phyloP scores from a whole-genome alignment of 2,797 vertebrate genomes.

The Danio tinwini region DNA sequence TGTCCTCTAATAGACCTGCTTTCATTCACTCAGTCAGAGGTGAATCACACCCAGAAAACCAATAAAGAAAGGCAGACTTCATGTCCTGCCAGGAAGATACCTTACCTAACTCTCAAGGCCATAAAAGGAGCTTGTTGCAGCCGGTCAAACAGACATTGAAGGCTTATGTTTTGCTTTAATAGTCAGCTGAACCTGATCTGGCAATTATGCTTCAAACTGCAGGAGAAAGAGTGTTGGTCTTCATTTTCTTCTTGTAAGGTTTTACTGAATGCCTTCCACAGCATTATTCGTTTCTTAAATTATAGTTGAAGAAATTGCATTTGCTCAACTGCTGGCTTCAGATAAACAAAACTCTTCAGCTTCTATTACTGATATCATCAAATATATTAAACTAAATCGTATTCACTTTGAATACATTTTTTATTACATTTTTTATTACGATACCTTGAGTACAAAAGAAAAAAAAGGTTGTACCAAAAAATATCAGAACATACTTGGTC shows the following conservation, averaged over 20 bases:
- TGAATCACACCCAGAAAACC: conserved; percentile 44
- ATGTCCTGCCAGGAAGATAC: conserved; percentile 42
- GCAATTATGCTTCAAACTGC: conserved; percentile 31
- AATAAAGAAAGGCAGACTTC: conserved; percentile 54
- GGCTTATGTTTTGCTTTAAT: conserved; percentile 12
- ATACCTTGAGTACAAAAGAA: no score
- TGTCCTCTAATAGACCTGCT: conserved; percentile 41
- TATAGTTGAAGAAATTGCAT: conserved; percentile 3
- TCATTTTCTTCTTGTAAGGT: conserved; percentile 13
- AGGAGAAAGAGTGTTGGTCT: neutral
- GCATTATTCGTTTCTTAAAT: neutral
- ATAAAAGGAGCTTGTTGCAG: conserved; percentile 56
- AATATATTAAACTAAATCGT: neutral
- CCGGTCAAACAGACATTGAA: conserved; percentile 17
- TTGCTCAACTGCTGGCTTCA: neutral
- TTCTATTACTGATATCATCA: neutral
- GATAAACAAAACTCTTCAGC: neutral
- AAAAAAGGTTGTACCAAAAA: no score
- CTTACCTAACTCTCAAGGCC: conserved; percentile 37
- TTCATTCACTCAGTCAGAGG: conserved; percentile 27
- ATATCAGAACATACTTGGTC: no score
- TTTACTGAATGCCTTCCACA: neutral
- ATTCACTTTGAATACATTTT: no score
- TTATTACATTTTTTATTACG: no score
- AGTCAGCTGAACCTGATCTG: conserved; percentile 32